phyloP scores from a whole-genome alignment of 2,797 vertebrate species.

The Pantherophis vulpinus region DNA sequence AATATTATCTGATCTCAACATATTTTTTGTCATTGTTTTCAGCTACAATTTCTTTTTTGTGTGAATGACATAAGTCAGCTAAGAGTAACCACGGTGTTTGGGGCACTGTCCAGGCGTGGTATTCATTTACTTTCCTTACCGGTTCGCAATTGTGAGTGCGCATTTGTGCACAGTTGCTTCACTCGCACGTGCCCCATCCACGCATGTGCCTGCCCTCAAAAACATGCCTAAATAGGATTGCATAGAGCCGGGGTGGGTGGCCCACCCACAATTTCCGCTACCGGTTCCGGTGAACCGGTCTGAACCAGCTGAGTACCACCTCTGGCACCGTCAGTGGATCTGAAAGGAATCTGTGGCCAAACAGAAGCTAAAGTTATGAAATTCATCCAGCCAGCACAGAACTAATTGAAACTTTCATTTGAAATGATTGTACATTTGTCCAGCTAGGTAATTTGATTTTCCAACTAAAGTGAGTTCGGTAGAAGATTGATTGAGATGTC shows the following conservation, averaged over 20 bases:
- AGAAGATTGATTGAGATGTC: constrained; percentile 26
- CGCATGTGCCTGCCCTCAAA: too few relatives aligned
- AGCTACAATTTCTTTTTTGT: not conserved
- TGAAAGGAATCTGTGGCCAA: not conserved
- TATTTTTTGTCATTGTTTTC: not conserved
- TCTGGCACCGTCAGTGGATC: not conserved
- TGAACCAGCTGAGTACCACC: too few relatives aligned
- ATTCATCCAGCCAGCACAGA: not conserved
- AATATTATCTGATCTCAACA: not conserved
- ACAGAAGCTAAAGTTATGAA: not conserved
- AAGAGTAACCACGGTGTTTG: not conserved
- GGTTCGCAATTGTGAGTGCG: too few relatives aligned
- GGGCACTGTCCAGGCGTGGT: too few relatives aligned
- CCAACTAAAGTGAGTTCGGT: not conserved
- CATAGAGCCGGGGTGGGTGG: too few relatives aligned
- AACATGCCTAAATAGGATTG: too few relatives aligned
- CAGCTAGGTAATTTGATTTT: constrained; percentile 10
- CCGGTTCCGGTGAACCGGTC: too few relatives aligned
- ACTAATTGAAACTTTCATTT: not conserved
- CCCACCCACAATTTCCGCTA: too few relatives aligned
- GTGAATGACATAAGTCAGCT: not conserved
- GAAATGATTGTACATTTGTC: not conserved
- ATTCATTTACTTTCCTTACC: too few relatives aligned
- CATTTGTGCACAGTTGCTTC: too few relatives aligned
- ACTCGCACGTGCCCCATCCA: too few relatives aligned